These are phyloP conservation scores for Ericerus pela DNA, from an alignment of 1,140 invertebrate genomes.

Conservation along the genomic window DNA sequence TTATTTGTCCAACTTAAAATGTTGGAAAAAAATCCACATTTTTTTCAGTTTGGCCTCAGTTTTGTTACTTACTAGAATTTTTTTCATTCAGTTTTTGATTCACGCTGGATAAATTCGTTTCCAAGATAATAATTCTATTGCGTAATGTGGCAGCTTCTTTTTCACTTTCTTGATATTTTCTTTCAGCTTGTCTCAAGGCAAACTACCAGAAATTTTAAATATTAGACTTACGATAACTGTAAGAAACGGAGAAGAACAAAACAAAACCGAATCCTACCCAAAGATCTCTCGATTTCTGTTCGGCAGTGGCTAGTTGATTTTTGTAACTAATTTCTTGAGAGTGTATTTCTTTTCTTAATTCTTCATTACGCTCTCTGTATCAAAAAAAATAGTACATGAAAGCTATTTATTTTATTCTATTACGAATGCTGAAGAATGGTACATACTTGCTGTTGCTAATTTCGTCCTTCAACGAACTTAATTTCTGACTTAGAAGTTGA, in stretches of 20 bases:
- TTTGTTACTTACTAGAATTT: no score
- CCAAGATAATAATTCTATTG: constrained; percentile 46
- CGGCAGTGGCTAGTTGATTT: constrained; percentile 50
- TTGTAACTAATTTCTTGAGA: constrained; percentile 63
- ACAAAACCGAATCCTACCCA: constrained; percentile 40
- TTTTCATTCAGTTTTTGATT: not conserved
- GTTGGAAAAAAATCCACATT: no score
- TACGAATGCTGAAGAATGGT: not conserved
- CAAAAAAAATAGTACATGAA: constrained; percentile 23
- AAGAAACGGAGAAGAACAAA: not conserved
- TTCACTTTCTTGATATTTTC: constrained; percentile 56
- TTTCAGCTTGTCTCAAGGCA: constrained; percentile 50
- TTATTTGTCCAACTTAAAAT: no score
- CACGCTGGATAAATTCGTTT: constrained; percentile 29
- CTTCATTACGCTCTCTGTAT: constrained; percentile 50
- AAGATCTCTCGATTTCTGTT: constrained; percentile 59
- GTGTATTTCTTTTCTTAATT: constrained; percentile 56
- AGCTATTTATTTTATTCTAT: no score
- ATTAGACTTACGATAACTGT: not conserved
- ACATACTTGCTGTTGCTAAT: constrained; percentile 61
- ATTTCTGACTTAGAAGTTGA: constrained; percentile 55
- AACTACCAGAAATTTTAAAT: constrained; percentile 34
- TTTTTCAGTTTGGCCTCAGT: no score
- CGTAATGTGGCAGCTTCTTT: constrained; percentile 55
- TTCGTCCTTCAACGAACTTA: constrained; percentile 60